Evolutionary conservation across 2,113 vertebrate species (phyloP).

Genomic region (Paradoxurus hermaphroditus): DNA sequence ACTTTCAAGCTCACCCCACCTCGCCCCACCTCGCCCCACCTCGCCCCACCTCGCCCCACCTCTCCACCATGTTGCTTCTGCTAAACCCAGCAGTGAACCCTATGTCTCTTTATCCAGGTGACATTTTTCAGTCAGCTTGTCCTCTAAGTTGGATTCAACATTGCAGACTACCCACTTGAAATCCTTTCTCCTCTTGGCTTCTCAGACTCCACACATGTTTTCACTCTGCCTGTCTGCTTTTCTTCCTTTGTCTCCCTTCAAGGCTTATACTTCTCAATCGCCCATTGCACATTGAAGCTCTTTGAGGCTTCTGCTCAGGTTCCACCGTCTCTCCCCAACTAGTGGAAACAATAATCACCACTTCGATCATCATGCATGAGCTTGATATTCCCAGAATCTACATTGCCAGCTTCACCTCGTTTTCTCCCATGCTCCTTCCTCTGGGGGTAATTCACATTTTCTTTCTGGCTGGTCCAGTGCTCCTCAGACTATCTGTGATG

Average conservation of each 20-base stretch:
- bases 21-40: too few species aligned
- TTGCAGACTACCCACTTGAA: background rate
- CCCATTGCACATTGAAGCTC: too few species aligned
- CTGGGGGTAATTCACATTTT: background rate
- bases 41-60: too few species aligned
- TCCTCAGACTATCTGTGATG: background rate
- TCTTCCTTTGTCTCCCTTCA: background rate
- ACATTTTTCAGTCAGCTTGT: background rate
- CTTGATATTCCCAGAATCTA: background rate
- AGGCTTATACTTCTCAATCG: background rate
- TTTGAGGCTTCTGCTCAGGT: background rate
- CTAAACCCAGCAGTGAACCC: background rate
- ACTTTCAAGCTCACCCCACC: background rate
- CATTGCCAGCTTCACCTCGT: background rate
- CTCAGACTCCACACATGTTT: background rate
- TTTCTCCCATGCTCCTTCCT: background rate
- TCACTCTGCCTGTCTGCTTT: background rate
- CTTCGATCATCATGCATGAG: accelerated
- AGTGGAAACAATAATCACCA: background rate
- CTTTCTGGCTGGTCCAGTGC: background rate
- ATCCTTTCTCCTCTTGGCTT: background rate
- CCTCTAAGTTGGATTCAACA: background rate
- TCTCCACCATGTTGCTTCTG: background rate
- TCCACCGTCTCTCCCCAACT: background rate
- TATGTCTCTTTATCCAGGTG: background rate